Percentiles rank a stretch among this genome's conserved stretches.
Conservation (phyloP, 2,797 vertebrate species). For the Podargus strigoides region DNA sequence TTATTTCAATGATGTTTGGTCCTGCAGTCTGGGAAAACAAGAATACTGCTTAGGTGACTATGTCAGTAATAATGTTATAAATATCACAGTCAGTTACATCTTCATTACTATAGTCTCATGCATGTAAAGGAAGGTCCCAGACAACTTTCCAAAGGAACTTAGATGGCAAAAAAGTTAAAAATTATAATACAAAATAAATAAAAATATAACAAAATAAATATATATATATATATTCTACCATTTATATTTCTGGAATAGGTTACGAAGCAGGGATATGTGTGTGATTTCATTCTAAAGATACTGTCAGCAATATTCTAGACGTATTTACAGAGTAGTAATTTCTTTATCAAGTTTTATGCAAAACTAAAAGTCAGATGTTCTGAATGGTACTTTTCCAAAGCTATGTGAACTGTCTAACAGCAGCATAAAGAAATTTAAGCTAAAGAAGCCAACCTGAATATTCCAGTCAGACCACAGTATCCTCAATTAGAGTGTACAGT, state of each 20-base stretch:
- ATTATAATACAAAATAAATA: neutral
- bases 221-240: neutral
- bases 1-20: neutral
- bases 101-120: neutral
- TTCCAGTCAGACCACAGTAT: neutral
- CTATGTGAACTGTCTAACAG: neutral
- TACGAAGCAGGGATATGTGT: neutral
- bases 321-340: neutral
- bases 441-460: neutral
- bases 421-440: neutral
- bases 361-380: neutral
- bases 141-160: neutral
- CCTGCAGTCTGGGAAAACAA: neutral
- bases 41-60: neutral
- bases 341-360: neutral
- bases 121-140: neutral
- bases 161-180: neutral
- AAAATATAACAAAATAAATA: neutral
- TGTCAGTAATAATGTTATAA: neutral
- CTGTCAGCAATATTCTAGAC: neutral
- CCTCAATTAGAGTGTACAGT: neutral
- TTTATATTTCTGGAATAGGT: neutral
- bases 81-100: neutral
- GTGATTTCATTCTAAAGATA: neutral
- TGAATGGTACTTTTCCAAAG: neutral